These are phyloP conservation scores for Pollicipes pollicipes DNA, from an alignment of 1,140 invertebrate species.

Conservation along the genomic window DNA sequence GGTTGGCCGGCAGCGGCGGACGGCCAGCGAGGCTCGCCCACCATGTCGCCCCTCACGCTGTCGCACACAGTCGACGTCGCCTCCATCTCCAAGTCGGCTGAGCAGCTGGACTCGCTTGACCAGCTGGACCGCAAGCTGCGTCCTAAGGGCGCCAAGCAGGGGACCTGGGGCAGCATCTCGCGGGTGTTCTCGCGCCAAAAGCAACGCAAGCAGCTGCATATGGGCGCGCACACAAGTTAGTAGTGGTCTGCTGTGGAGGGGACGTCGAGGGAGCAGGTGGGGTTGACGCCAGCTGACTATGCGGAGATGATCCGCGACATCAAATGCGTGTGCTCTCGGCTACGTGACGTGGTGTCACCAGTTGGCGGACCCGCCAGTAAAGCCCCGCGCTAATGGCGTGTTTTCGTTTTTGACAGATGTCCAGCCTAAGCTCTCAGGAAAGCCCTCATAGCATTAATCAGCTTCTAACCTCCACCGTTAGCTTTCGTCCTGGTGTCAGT, in stretches of 20 bases:
- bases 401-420: neutral
- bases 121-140: neutral
- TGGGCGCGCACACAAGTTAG: neutral
- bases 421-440: neutral
- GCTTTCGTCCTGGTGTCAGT: neutral
- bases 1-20: neutral
- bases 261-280: no score
- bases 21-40: neutral
- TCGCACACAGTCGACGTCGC: neutral
- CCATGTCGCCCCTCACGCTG: neutral
- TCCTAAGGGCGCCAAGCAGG: neutral
- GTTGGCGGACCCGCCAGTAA: no score
- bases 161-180: slow-evolving; percentile 57
- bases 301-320: no score
- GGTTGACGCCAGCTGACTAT: no score
- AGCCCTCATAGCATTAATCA: neutral
- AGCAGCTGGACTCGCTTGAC: neutral
- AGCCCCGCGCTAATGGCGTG: neutral
- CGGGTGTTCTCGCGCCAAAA: slow-evolving; percentile 66
- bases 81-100: neutral
- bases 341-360: neutral
- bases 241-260: no score
- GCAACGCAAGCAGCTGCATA: slow-evolving; percentile 33
- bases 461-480: neutral
- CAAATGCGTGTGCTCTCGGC: no score